These are phyloP conservation scores for Actinemys pallida DNA, from an alignment of 2,113 vertebrate species.

Conservation along the genomic window DNA sequence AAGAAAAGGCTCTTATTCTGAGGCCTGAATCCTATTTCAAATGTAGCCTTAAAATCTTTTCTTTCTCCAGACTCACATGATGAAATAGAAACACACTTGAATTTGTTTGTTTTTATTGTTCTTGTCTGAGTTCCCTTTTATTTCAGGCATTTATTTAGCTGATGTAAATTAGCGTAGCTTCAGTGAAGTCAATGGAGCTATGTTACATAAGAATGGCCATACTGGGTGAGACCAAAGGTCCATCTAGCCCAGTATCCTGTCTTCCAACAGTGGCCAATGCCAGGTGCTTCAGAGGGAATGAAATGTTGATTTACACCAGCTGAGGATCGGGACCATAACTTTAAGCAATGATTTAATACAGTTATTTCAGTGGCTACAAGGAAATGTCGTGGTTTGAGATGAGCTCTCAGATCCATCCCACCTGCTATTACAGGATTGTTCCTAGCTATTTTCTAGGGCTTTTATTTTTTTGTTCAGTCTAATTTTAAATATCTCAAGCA, in stretches of 20 bases:
- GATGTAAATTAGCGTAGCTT: background rate
- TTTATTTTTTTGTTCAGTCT: background rate
- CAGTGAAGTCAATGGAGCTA: background rate
- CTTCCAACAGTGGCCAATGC: no score
- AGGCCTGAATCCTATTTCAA: constrained; percentile 28
- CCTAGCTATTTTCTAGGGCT: background rate
- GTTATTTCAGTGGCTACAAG: constrained; percentile 19
- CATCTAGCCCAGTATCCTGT: no score
- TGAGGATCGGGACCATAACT: background rate
- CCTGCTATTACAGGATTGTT: background rate
- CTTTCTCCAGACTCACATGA: background rate
- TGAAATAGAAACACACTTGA: background rate
- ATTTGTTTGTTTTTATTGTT: background rate
- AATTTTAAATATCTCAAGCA: background rate
- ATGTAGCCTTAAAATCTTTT: background rate
- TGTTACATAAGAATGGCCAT: no score
- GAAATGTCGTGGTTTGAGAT: background rate
- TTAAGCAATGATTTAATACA: background rate
- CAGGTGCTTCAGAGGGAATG: no score
- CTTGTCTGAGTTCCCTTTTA: background rate
- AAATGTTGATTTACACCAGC: background rate
- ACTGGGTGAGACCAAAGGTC: no score
- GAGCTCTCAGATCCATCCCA: background rate
- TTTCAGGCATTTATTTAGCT: background rate
- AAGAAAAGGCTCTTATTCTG: constrained; percentile 22